Evolutionary conservation across 2,888 invertebrate genomes (phyloP).

Genomic region (Junonia oenone): DNA sequence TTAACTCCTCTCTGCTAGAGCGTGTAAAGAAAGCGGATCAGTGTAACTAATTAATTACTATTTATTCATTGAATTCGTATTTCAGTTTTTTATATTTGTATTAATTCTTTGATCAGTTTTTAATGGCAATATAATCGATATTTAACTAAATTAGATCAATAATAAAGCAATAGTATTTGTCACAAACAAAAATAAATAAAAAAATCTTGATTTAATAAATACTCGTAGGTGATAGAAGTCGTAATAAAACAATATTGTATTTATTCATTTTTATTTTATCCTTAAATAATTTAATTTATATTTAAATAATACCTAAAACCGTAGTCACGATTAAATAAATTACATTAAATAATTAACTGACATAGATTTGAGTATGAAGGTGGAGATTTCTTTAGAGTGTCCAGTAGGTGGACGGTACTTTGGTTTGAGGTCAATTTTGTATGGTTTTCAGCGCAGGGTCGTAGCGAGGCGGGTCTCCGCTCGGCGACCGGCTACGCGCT

Average conservation of each 20-base stretch:
- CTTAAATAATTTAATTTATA: slow-evolving; percentile 66
- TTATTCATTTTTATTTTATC: slow-evolving; percentile 53
- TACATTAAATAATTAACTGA: slow-evolving; percentile 76
- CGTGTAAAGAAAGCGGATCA: slow-evolving; percentile 66
- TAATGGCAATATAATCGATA: too few species aligned
- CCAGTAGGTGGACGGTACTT: slow-evolving; percentile 61
- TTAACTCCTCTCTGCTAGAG: slow-evolving; percentile 63
- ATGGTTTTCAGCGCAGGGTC: slow-evolving; percentile 40
- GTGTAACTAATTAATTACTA: slow-evolving; percentile 41
- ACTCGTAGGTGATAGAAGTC: not conserved
- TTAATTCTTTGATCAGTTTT: not conserved
- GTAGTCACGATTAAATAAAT: slow-evolving; percentile 76
- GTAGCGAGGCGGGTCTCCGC: slow-evolving; percentile 23
- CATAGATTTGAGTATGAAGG: slow-evolving; percentile 66
- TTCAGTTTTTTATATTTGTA: not conserved
- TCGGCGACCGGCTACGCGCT: slow-evolving; percentile 41
- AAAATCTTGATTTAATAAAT: not conserved
- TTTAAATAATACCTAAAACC: slow-evolving; percentile 57
- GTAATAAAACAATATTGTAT: slow-evolving; percentile 54
- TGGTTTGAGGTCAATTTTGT: slow-evolving; percentile 72
- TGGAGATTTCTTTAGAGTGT: slow-evolving; percentile 52
- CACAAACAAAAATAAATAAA: not conserved
- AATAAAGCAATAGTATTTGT: too few species aligned
- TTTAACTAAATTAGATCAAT: too few species aligned
- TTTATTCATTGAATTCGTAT: not conserved